Percentiles rank a stretch among this genome's conserved stretches.
These are phyloP conservation scores for Sylvia borin DNA, from an alignment of 2,797 vertebrate genomes.

Conservation along the genomic window DNA sequence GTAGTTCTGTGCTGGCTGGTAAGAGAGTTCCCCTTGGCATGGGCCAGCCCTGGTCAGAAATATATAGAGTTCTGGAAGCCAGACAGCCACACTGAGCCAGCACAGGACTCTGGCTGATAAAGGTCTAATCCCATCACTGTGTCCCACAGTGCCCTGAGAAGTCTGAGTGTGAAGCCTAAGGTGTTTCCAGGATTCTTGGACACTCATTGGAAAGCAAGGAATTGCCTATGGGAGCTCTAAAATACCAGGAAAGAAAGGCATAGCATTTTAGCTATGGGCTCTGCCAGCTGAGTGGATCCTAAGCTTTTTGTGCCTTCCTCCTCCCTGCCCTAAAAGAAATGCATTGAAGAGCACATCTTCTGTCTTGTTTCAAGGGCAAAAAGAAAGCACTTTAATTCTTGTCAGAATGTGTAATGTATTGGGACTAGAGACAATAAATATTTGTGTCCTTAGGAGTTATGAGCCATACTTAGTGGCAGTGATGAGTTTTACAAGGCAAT, in stretches of 20 bases:
- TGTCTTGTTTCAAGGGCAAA: not conserved
- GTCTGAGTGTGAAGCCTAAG: not conserved
- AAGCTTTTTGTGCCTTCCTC: not conserved
- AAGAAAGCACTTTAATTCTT: not conserved
- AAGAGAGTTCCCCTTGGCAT: not conserved
- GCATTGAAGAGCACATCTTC: not conserved
- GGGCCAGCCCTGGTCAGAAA: not conserved
- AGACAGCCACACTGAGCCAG: not conserved
- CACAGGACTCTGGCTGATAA: not conserved
- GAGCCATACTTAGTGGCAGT: not conserved
- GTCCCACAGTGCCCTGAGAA: not conserved
- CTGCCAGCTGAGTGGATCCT: not conserved
- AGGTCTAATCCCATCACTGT: not conserved
- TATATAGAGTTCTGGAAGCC: not conserved
- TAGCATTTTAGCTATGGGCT: fast-evolving
- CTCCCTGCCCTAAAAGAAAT: not conserved
- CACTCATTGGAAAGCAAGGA: not conserved
- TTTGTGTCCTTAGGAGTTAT: not conserved
- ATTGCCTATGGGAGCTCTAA: not conserved
- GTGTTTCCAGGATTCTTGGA: not conserved
- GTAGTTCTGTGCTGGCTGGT: not conserved
- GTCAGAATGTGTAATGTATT: not conserved
- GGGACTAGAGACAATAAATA: not conserved
- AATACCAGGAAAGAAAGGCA: not conserved
- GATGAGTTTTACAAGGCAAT: not conserved